A percentile compares a stretch with the other conserved stretches of the same genome.
phyloP scores from a whole-genome alignment of 2,113 vertebrate species.

The Phainopepla nitens region DNA sequence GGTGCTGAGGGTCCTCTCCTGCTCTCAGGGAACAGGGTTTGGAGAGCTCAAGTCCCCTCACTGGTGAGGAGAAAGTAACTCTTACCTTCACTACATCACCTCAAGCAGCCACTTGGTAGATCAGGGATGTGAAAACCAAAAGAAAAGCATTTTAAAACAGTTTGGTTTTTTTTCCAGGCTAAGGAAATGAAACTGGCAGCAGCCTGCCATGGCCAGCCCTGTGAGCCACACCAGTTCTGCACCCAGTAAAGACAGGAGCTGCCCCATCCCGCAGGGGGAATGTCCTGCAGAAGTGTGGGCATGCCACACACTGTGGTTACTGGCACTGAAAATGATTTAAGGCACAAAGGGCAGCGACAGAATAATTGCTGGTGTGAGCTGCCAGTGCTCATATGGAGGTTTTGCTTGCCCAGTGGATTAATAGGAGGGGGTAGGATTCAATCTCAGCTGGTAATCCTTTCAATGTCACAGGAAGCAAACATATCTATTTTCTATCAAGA shows the following conservation, averaged over 20 bases:
- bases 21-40: not conserved
- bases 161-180: not conserved
- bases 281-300: not conserved
- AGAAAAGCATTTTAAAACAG: not conserved
- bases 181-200: not conserved
- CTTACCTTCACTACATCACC: not conserved
- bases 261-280: rapidly evolving
- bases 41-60: not conserved
- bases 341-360: not conserved
- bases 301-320: not conserved
- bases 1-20: not conserved
- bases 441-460: constrained; percentile 6
- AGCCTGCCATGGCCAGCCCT: not conserved
- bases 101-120: not conserved
- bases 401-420: not conserved
- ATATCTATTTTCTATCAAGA: not conserved
- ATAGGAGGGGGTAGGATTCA: not conserved
- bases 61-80: not conserved
- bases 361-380: not conserved
- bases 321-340: not conserved
- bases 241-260: rapidly evolving
- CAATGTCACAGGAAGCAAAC: not conserved
- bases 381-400: not conserved
- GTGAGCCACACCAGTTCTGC: not conserved
- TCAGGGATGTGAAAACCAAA: not conserved